These are phyloP conservation scores for Caenorhabditis sp. DNA, from an alignment of 2,888 invertebrate species.

Conservation along the genomic window DNA sequence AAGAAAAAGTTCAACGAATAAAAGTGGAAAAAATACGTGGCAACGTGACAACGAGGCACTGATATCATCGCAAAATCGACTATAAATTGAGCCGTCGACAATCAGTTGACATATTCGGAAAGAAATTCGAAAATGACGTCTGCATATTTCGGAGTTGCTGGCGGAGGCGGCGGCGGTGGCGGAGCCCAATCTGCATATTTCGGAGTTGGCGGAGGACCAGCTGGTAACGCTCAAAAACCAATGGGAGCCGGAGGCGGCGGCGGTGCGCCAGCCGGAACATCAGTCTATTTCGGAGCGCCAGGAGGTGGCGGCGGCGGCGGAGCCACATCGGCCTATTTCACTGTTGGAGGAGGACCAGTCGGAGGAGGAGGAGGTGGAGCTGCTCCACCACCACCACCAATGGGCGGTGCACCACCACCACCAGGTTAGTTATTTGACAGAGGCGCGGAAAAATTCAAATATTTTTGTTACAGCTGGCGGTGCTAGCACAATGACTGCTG, in stretches of 20 bases:
- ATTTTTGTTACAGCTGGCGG: conserved; percentile 12
- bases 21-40: not conserved
- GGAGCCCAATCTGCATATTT: conserved; percentile 47
- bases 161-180: conserved; percentile 19
- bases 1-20: not conserved
- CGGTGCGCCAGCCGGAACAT: conserved; percentile 7
- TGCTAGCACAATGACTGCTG: conserved; percentile 48
- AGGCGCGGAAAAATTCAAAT: too few relatives aligned
- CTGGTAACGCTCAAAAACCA: conserved; percentile 3
- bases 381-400: too few relatives aligned
- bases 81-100: not conserved
- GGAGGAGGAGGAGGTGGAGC: conserved; percentile 8
- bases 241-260: conserved; percentile 22
- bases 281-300: conserved; percentile 2
- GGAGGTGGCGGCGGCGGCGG: conserved; percentile 21
- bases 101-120: not conserved
- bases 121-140: conserved; percentile 32
- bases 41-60: not conserved
- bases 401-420: not conserved
- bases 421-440: not conserved
- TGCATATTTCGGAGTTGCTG: conserved; percentile 51
- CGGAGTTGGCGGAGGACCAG: conserved; percentile 27
- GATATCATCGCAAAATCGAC: not conserved
- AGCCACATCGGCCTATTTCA: conserved; percentile 12
- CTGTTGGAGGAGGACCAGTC: conserved; percentile 2